Evolutionary conservation across 1,140 invertebrate species (phyloP), one percentile per base, ranked within the genome.

Genomic region (Zaprionus nigranus): DNA sequence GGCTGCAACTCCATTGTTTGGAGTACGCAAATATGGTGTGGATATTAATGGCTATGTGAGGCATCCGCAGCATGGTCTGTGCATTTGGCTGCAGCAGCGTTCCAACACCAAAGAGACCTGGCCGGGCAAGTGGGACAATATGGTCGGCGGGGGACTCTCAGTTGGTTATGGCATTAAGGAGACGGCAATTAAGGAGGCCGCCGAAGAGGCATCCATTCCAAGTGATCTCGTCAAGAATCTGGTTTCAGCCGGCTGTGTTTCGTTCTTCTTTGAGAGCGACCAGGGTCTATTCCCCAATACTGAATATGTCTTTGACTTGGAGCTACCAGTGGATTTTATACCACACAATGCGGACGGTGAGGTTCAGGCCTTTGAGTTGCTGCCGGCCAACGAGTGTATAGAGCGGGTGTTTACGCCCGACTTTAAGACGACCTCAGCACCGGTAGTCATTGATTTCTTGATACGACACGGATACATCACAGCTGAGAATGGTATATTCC

Each of bases 111-210:
- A 99, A 94, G 97, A 97, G 93, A 99, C 98, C 24, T 99, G 97
- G 96, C 98, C 98, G 63, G 97, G 97, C 59, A 98, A 97, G 93
- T 97, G 98, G 95, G 98, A 99, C 92, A 98, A 98, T 90, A 98
- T 99, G 96, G 98, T 98, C 6, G 97, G 97, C 77, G 98, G 98
- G 66, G 98, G 98, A 13, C 93, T 99, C 38, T 96, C 97, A 54
- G 97, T 97, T 46, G 98, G 97, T 11, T 96, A 96, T 93, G 96
- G 96, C 30, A 96, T 99, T 54, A 92, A 96, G 62, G 97, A 98
- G 93, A 98, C 98, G 57, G 97, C 97, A 20, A 95, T 96, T 76
- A 99, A 99, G 92, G 98, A 99, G 93, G 98, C 98, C 12, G 95
- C 96, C 72, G 98, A 99, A 93, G 98, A 99, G 93, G 98, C 98